A percentile compares a stretch with the other conserved stretches of the same genome.
phyloP scores from a whole-genome alignment of 1,140 invertebrate species.

The Nasonia longicornis region DNA sequence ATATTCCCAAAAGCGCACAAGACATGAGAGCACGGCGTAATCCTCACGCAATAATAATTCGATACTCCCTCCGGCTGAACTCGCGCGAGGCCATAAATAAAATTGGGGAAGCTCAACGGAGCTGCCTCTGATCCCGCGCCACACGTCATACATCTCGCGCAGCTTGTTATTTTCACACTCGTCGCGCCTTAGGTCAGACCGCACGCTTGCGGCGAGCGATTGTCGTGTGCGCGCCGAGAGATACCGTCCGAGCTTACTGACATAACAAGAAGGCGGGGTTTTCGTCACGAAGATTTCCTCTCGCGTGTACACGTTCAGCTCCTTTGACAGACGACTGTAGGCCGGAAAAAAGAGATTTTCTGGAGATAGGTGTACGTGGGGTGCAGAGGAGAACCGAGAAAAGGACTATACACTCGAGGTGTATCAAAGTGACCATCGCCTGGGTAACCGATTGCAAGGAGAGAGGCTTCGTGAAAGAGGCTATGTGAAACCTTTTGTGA shows the following conservation, averaged over 20 bases:
- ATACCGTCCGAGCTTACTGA: conserved; percentile 46
- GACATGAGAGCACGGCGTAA: background rate
- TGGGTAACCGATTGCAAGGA: conserved; percentile 55
- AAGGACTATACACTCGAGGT: conserved; percentile 34
- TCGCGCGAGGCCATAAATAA: conserved; percentile 51
- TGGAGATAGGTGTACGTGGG: conserved; percentile 22
- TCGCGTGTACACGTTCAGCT: background rate
- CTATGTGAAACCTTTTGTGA: conserved; percentile 45
- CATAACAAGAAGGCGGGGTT: conserved; percentile 54
- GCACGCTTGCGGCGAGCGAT: conserved; percentile 37
- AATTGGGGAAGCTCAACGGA: conserved; percentile 49
- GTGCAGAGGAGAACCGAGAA: background rate
- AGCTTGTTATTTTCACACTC: conserved; percentile 63
- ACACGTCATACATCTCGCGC: conserved; percentile 36
- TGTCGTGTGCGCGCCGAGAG: background rate
- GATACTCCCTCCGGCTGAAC: conserved; percentile 30
- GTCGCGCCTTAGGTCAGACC: conserved; percentile 46
- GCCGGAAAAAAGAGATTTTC: conserved; percentile 48
- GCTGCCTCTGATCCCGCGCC: background rate
- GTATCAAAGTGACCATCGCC: conserved; percentile 62
- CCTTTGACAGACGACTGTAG: background rate
- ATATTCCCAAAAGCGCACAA: background rate
- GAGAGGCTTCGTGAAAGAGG: conserved; percentile 44
- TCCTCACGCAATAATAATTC: conserved; percentile 36
- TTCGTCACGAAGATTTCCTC: background rate